A percentile compares a stretch with the other conserved stretches of the same genome.
Evolutionary conservation across 1,140 invertebrate genomes (phyloP).

Genomic region (Euura lappo): DNA sequence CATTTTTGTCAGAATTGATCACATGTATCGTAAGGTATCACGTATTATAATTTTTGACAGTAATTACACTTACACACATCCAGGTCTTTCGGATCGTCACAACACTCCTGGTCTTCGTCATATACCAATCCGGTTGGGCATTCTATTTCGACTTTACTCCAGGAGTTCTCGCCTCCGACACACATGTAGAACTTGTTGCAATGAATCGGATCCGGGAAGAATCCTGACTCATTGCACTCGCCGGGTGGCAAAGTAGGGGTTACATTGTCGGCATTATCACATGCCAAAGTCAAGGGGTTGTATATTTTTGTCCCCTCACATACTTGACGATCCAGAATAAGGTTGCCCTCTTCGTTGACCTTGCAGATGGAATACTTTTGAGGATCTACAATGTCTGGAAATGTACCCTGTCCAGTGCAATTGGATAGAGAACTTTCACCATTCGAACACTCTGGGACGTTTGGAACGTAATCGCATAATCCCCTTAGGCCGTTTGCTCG

Average conservation of each 20-base stretch:
- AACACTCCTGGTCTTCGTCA: background rate
- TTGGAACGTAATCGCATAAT: background rate
- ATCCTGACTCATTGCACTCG: background rate
- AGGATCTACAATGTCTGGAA: background rate
- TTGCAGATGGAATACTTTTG: background rate
- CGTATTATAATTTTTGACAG: too few species aligned
- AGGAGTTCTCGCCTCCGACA: background rate
- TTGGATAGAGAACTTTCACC: background rate
- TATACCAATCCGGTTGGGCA: background rate
- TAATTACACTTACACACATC: background rate
- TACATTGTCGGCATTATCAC: background rate
- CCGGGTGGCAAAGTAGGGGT: background rate
- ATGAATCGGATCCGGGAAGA: background rate
- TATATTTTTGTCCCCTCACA: background rate
- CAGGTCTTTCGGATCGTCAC: background rate
- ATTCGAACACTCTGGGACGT: slow-evolving; percentile 14
- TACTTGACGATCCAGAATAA: background rate
- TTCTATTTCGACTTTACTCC: background rate
- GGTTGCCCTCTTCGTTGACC: background rate
- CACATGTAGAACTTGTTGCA: slow-evolving; percentile 5
- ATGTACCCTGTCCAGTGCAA: slow-evolving; percentile 8
- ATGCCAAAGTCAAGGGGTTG: background rate
- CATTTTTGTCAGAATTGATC: too few species aligned
- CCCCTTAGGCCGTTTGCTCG: background rate
- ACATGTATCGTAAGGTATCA: too few species aligned